Conservation (phyloP, 2,113 vertebrate genomes). For the Hypocryptadius cinnamomeus region DNA sequence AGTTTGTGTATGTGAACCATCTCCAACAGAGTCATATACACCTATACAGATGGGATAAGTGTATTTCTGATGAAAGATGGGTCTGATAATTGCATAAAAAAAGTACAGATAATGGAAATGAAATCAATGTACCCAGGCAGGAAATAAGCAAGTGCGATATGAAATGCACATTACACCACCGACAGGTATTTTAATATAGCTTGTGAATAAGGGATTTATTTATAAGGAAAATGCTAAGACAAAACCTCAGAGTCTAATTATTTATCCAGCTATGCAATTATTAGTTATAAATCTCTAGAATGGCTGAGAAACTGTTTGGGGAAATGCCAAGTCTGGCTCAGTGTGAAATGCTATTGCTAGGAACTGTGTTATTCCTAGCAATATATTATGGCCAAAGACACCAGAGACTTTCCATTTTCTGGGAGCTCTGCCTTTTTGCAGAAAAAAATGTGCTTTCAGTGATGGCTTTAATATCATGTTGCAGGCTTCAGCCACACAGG, state of each 20-base stretch:
- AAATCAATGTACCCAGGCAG: not conserved
- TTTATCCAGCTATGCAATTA: slow-evolving; percentile 23
- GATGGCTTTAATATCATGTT: slow-evolving; percentile 21
- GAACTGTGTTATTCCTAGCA: slow-evolving; percentile 6
- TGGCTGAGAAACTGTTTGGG: slow-evolving; percentile 22
- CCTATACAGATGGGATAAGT: not conserved
- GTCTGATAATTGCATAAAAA: not conserved
- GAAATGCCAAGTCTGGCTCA: slow-evolving; percentile 3
- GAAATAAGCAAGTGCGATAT: not conserved
- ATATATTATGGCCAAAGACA: slow-evolving; percentile 28
- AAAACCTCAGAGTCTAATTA: slow-evolving; percentile 33
- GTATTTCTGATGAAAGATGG: not conserved
- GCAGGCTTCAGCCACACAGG: not conserved
- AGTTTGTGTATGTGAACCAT: not conserved
- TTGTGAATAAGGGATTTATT: slow-evolving; percentile 36
- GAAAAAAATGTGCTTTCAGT: slow-evolving; percentile 24
- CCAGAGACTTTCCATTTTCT: slow-evolving; percentile 40
- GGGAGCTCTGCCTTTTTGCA: slow-evolving; percentile 33
- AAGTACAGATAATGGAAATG: not conserved
- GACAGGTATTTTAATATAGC: slow-evolving; percentile 3
- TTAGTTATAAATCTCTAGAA: slow-evolving; percentile 41
- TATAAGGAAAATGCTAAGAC: slow-evolving; percentile 12
- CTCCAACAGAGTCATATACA: not conserved
- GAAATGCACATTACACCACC: not conserved
- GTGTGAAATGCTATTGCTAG: slow-evolving; percentile 14